Conservation (phyloP, 2,888 invertebrate genomes). For the Chrysomela aeneicollis region DNA sequence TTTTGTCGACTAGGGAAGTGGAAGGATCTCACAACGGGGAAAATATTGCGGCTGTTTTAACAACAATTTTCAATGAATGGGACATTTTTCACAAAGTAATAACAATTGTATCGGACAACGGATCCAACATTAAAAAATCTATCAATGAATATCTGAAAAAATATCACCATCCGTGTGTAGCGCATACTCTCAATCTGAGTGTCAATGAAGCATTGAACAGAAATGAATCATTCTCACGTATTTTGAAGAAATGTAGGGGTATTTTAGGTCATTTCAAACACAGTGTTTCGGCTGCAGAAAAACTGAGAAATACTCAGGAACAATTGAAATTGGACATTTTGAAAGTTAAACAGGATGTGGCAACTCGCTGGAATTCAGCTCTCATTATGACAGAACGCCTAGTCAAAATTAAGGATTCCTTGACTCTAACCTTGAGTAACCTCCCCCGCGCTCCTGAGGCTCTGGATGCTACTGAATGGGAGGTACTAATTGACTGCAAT, state of each 20-base stretch:
- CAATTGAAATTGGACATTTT: constrained; percentile 39
- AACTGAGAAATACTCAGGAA: constrained; percentile 40
- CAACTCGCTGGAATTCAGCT: constrained; percentile 46
- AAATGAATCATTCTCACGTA: constrained; percentile 16
- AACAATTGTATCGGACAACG: constrained; percentile 47
- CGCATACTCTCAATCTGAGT: constrained; percentile 45
- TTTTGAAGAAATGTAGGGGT: constrained; percentile 39
- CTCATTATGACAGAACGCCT: constrained; percentile 42
- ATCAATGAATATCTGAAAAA: constrained; percentile 43
- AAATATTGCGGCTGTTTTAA: constrained; percentile 35
- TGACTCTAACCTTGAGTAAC: too few relatives aligned
- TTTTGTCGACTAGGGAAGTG: constrained; percentile 39
- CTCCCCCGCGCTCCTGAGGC: constrained; percentile 14
- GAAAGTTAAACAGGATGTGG: constrained; percentile 47
- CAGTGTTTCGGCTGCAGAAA: constrained; percentile 40
- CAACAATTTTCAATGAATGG: constrained; percentile 43
- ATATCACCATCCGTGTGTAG: constrained; percentile 46
- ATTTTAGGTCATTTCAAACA: constrained; percentile 46
- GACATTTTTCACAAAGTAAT: constrained; percentile 45
- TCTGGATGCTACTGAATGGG: constrained; percentile 42
- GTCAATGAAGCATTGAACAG: constrained; percentile 28
- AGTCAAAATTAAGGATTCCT: too few relatives aligned
- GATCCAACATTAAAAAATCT: constrained; percentile 47
- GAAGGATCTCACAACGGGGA: constrained; percentile 32
- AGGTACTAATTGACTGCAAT: constrained; percentile 1